Percentiles rank a stretch among this genome's conserved stretches.
Conservation (phyloP, 2,113 vertebrate species). For the Neogobius melanostomus region DNA sequence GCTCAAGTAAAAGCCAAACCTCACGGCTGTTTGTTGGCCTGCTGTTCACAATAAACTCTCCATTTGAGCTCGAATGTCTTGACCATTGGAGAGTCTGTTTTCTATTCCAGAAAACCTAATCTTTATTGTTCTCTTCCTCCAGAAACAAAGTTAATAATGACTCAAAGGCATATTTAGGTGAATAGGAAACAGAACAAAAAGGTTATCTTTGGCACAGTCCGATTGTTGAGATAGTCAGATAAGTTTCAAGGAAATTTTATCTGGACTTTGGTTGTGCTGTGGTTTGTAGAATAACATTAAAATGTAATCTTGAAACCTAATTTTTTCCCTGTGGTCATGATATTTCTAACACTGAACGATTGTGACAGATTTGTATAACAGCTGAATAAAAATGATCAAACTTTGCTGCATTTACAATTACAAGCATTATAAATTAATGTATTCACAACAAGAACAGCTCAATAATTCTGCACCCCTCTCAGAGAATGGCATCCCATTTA, state of each 20-base stretch:
- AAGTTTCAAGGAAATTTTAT: slow-evolving; percentile 30
- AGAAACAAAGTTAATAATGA: slow-evolving; percentile 10
- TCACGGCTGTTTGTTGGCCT: slow-evolving; percentile 65
- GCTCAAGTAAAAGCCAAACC: slow-evolving; percentile 53
- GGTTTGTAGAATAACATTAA: slow-evolving; percentile 27
- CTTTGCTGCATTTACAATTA: background rate
- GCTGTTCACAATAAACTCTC: slow-evolving; percentile 64
- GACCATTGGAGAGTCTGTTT: slow-evolving; percentile 35
- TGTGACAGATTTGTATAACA: no score
- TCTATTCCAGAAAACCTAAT: slow-evolving; percentile 18
- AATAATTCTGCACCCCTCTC: slow-evolving; percentile 53
- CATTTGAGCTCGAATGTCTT: slow-evolving; percentile 35
- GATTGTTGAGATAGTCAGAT: slow-evolving; percentile 45
- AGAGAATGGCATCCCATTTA: slow-evolving; percentile 59
- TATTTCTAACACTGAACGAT: slow-evolving; percentile 29
- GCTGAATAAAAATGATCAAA: no score
- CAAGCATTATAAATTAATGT: background rate
- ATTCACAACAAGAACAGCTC: background rate
- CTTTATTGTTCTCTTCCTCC: slow-evolving; percentile 31
- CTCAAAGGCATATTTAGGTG: background rate
- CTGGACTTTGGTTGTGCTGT: slow-evolving; percentile 23
- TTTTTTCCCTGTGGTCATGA: slow-evolving; percentile 41
- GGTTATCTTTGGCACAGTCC: slow-evolving; percentile 50
- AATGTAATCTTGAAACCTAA: slow-evolving; percentile 14
- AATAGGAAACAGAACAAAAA: slow-evolving; percentile 38